Percentiles rank a stretch among this genome's conserved stretches.
These are phyloP conservation scores for Piscicola geometra DNA, from an alignment of 2,888 invertebrate genomes.

Conservation along the genomic window DNA sequence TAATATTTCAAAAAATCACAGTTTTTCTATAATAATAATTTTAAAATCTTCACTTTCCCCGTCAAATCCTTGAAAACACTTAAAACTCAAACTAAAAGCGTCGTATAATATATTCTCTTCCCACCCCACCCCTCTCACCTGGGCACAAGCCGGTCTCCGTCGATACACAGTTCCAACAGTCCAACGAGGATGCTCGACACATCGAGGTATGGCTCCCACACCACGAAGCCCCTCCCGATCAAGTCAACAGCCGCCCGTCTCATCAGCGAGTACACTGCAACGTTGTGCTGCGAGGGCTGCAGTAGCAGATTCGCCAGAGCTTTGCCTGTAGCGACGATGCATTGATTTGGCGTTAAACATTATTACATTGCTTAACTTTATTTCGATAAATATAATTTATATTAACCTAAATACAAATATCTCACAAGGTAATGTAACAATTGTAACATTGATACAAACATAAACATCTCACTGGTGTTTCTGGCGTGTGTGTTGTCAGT, in stretches of 20 bases:
- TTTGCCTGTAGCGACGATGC: slow-evolving; percentile 61
- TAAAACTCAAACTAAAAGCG: too few species aligned
- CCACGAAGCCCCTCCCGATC: slow-evolving; percentile 91
- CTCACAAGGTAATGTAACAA: too few species aligned
- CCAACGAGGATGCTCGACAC: slow-evolving; percentile 80
- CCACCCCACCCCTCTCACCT: slow-evolving; percentile 48
- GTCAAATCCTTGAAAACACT: too few species aligned
- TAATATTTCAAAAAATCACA: too few species aligned
- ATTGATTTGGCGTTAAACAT: not conserved
- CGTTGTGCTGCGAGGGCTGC: slow-evolving; percentile 72
- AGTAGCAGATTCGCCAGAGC: slow-evolving; percentile 86
- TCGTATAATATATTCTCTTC: too few species aligned
- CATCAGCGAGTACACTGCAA: slow-evolving; percentile 81
- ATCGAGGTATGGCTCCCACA: slow-evolving; percentile 96
- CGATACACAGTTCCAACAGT: slow-evolving; percentile 64
- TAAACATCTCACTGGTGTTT: slow-evolving; percentile 77
- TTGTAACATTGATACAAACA: too few species aligned
- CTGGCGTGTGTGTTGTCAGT: slow-evolving; percentile 82
- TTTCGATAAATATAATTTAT: not conserved
- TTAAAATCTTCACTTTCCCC: too few species aligned
- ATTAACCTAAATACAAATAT: too few species aligned
- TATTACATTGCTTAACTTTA: not conserved
- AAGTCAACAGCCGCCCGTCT: slow-evolving; percentile 89
- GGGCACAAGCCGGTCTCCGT: slow-evolving; percentile 53
- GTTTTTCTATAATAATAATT: too few species aligned